These are phyloP conservation scores for Pocillopora damicornis DNA, from an alignment of 64 coral and sea anemone genomes.

Conservation along the genomic window DNA sequence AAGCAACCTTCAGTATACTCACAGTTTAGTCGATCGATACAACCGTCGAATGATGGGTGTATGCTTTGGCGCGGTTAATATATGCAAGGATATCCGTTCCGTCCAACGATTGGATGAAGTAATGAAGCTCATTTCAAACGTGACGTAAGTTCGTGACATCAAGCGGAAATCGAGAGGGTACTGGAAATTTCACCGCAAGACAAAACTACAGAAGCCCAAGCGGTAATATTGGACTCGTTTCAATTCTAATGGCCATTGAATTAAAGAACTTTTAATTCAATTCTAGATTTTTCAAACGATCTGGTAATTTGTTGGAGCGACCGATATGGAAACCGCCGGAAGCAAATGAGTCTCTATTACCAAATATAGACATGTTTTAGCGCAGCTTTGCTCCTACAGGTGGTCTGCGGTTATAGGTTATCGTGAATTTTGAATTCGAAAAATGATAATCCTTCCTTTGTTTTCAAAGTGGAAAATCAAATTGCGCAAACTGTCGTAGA, in stretches of 20 bases:
- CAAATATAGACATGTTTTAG: constrained; percentile 26
- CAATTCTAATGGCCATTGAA: no score
- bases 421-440: not conserved
- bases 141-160: not conserved
- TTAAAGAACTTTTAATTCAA: no score
- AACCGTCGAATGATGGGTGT: not conserved
- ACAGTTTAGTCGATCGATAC: not conserved
- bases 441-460: not conserved
- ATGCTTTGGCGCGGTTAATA: constrained; percentile 5
- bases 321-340: not conserved
- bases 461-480: not conserved
- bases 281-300: not conserved
- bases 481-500: not conserved
- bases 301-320: not conserved
- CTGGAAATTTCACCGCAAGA: no score
- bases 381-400: not conserved
- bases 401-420: not conserved
- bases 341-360: not conserved
- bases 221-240: no score
- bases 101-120: not conserved
- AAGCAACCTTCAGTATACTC: not conserved
- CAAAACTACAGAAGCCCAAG: no score
- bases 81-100: not conserved
- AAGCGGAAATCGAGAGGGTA: not conserved
- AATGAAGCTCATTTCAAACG: not conserved